These are phyloP conservation scores for Leptopilina drosophilae DNA, from an alignment of 2,888 invertebrate genomes.

Conservation along the genomic window DNA sequence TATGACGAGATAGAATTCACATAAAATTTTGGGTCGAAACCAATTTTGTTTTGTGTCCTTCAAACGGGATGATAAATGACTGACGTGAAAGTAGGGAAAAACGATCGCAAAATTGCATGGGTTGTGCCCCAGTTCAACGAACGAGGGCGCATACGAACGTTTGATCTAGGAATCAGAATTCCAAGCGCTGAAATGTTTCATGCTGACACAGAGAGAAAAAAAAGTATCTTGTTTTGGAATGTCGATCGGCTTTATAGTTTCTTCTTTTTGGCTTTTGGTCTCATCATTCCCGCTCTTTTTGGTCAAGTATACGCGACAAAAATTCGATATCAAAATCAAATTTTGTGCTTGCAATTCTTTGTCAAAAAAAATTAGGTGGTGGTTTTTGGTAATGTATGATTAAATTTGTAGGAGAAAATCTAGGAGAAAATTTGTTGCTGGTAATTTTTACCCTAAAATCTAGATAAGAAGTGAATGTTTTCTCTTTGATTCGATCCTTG, in stretches of 20 bases:
- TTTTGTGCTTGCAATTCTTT: no score
- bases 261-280: not conserved
- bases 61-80: constrained; percentile 16
- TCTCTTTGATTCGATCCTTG: no score
- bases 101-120: constrained; percentile 22
- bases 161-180: constrained; percentile 41
- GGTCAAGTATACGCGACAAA: not conserved
- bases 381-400: no score
- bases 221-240: constrained; percentile 18
- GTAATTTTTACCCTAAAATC: no score
- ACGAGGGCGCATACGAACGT: constrained; percentile 10
- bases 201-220: not conserved
- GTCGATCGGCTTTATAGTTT: constrained; percentile 13
- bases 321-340: not conserved
- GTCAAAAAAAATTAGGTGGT: no score
- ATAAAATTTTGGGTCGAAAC: constrained; percentile 25
- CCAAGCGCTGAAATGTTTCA: constrained; percentile 10
- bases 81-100: not conserved
- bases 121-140: not conserved
- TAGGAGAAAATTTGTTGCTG: no score
- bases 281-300: not conserved
- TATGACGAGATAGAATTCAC: constrained; percentile 36
- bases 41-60: not conserved
- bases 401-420: no score
- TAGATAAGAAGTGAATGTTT: no score